phyloP scores from a whole-genome alignment of 2,888 invertebrate species.

The Cheilosia grossa region DNA sequence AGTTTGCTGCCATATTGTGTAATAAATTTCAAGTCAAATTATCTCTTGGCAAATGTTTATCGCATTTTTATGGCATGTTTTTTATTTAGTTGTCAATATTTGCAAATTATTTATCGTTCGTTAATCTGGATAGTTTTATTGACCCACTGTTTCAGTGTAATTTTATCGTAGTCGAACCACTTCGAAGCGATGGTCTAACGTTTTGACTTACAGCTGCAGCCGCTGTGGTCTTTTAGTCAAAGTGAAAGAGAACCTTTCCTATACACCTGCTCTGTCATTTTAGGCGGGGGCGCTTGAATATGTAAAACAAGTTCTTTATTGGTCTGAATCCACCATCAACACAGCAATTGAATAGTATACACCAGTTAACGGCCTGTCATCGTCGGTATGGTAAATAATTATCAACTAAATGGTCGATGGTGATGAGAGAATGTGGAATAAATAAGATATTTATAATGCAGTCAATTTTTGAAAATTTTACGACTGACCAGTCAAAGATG shows the following conservation, averaged over 20 bases:
- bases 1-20: constrained; percentile 37
- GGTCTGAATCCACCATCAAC: constrained; percentile 10
- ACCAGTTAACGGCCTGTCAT: constrained; percentile 24
- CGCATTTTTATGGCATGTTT: constrained; percentile 22
- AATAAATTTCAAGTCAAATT: constrained; percentile 50
- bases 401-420: constrained; percentile 44
- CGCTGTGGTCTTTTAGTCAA: constrained; percentile 5
- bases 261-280: background rate
- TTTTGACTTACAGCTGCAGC: constrained; percentile 35
- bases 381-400: constrained; percentile 55
- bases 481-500: constrained; percentile 7
- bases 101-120: constrained; percentile 34
- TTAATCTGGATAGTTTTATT: constrained; percentile 38
- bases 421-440: constrained; percentile 50
- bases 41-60: constrained; percentile 49
- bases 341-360: background rate
- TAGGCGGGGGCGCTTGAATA: constrained; percentile 51
- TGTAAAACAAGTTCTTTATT: constrained; percentile 51
- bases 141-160: constrained; percentile 8
- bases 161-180: constrained; percentile 10
- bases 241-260: background rate
- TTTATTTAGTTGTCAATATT: constrained; percentile 6
- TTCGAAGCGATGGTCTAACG: background rate
- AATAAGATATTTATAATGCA: constrained; percentile 41
- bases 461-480: constrained; percentile 15